phyloP scores from a whole-genome alignment of 2,113 vertebrate species.

The Callipepla californica region DNA sequence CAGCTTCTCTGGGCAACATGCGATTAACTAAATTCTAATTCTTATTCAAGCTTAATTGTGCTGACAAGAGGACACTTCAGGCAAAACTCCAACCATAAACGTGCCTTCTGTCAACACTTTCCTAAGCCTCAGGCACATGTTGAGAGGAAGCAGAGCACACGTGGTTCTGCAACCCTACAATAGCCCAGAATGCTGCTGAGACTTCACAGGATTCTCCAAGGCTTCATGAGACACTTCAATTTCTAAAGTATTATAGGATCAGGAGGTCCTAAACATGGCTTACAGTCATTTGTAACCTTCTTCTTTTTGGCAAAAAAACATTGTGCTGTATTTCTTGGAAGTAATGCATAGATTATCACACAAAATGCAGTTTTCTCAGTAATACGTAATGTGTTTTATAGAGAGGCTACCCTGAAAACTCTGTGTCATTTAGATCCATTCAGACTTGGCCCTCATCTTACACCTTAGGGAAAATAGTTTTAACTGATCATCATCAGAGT shows the following conservation, averaged over 20 bases:
- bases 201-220: background rate
- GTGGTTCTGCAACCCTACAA: background rate
- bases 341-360: background rate
- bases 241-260: background rate
- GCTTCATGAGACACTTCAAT: background rate
- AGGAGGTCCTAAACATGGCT: background rate
- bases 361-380: background rate
- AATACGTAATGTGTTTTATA: background rate
- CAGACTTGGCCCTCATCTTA: background rate
- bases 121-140: background rate
- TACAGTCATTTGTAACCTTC: background rate
- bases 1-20: too few relatives aligned
- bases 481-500: background rate
- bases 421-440: background rate
- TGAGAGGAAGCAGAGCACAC: background rate
- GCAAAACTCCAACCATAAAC: background rate
- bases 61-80: background rate
- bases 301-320: background rate
- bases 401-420: background rate
- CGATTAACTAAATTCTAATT: background rate
- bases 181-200: background rate
- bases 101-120: background rate
- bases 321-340: background rate
- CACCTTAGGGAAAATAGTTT: background rate
- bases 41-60: background rate